These are phyloP conservation scores for Aproaerema taeniolella DNA, from an alignment of 2,888 invertebrate genomes.

Conservation along the genomic window DNA sequence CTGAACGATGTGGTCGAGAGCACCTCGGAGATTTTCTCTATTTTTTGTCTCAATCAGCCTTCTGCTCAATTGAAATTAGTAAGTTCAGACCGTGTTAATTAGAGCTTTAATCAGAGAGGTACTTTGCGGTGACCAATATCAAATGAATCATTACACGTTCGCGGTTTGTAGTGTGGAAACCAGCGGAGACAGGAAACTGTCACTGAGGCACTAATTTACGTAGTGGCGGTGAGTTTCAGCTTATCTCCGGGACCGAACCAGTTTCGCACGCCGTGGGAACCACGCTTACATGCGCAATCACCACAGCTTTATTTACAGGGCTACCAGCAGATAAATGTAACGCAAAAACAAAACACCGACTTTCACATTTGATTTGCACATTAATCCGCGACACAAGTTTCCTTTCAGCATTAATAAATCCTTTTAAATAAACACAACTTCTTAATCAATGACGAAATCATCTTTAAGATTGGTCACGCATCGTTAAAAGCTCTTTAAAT, in stretches of 20 bases:
- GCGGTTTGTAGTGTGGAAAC: conserved; percentile 30
- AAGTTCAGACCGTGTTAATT: no score
- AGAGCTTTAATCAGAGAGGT: no score
- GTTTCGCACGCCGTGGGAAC: conserved; percentile 74
- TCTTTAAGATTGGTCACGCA: conserved; percentile 6
- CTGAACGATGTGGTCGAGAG: no score
- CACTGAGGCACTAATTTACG: conserved; percentile 67
- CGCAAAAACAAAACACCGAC: conserved; percentile 15
- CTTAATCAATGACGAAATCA: neutral
- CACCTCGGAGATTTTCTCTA: no score
- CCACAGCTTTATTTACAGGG: conserved; percentile 64
- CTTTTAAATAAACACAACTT: neutral
- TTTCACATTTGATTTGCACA: conserved; percentile 22
- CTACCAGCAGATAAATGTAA: conserved; percentile 26
- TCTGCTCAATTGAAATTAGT: no score
- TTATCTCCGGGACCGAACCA: conserved; percentile 62
- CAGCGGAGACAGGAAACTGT: conserved; percentile 66
- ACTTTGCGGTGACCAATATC: conserved; percentile 7
- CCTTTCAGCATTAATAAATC: conserved; percentile 2
- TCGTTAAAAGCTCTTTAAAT: conserved; percentile 8
- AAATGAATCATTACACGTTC: conserved; percentile 17
- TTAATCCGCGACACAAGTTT: conserved; percentile 4
- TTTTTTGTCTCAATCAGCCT: no score
- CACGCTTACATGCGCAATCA: conserved; percentile 60
- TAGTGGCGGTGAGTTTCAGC: conserved; percentile 64